These are phyloP conservation scores for Cynopterus brachyotis DNA, from an alignment of 2,113 vertebrate species.

Conservation along the genomic window DNA sequence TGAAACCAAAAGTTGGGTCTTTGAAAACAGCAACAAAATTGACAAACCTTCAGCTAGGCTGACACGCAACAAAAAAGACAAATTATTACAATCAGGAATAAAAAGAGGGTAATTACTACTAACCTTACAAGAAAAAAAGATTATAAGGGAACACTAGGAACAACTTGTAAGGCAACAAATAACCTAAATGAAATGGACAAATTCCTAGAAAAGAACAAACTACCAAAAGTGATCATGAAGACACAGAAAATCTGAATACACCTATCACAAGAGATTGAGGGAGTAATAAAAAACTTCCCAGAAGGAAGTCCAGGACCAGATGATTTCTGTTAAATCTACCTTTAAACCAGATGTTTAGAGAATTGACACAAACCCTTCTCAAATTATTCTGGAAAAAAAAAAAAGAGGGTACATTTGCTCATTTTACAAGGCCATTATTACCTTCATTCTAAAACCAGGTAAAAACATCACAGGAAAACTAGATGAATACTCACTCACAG, in stretches of 20 bases:
- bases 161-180: background rate
- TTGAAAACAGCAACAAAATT: slow-evolving; percentile 15
- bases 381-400: background rate
- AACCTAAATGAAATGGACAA: background rate
- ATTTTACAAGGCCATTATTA: background rate
- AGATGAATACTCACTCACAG: too few species aligned
- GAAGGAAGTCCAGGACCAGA: background rate
- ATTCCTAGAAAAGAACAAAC: background rate
- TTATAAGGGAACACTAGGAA: background rate
- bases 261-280: background rate
- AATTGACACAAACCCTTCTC: background rate
- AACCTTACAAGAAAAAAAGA: background rate
- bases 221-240: background rate
- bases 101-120: background rate
- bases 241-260: background rate
- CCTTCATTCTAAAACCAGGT: background rate
- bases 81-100: slow-evolving; percentile 10
- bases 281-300: background rate
- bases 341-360: background rate
- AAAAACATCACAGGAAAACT: background rate
- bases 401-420: background rate
- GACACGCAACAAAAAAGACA: background rate
- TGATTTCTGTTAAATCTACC: background rate
- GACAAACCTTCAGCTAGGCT: background rate
- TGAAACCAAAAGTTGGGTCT: background rate